phyloP scores from a whole-genome alignment of 2,797 vertebrate genomes.

The Channallabes apus region DNA sequence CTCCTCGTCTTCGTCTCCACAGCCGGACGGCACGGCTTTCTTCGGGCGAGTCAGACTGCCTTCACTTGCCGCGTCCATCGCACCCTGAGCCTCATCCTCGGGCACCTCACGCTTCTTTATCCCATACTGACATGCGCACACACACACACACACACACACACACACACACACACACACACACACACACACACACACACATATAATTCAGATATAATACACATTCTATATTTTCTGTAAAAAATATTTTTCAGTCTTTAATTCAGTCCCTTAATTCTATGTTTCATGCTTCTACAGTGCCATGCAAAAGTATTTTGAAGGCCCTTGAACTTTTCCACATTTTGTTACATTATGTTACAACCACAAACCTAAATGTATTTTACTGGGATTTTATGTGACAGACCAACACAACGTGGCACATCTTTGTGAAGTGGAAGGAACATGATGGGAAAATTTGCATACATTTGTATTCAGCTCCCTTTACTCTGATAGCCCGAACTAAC shows the following conservation, averaged over 20 bases:
- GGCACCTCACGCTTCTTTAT: conserved; percentile 96
- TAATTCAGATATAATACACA: neutral
- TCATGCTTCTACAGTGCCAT: neutral
- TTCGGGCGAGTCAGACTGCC: conserved; percentile 95
- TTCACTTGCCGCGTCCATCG: conserved; percentile 84
- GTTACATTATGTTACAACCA: no score
- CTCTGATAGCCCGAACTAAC: no score
- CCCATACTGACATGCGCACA: conserved; percentile 74
- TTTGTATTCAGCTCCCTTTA: no score
- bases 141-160: neutral
- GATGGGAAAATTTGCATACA: no score
- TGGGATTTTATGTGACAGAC: no score
- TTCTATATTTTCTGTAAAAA: neutral
- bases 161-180: neutral
- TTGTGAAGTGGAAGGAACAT: no score
- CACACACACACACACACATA: neutral
- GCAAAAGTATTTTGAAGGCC: no score
- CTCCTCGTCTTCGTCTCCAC: conserved; percentile 89
- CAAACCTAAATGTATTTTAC: no score
- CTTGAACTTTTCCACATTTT: no score
- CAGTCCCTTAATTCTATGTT: neutral
- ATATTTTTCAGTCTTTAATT: neutral
- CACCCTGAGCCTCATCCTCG: conserved; percentile 89
- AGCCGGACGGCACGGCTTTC: conserved; percentile 91
- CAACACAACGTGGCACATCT: no score